Evolutionary conservation across 2,888 invertebrate species (phyloP).

Genomic region (Tenthredo mesomela): DNA sequence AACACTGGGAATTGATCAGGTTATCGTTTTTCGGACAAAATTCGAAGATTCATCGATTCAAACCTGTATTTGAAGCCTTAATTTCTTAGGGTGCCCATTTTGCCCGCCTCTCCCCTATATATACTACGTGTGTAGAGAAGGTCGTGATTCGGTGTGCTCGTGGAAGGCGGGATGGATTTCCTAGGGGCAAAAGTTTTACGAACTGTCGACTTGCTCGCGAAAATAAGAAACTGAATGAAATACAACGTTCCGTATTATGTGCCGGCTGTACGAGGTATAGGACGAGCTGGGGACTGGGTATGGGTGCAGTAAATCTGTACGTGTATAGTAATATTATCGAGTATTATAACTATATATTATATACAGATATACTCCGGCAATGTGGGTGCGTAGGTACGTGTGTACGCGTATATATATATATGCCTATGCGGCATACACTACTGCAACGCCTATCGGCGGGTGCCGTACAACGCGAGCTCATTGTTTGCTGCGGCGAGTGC

Average conservation of each 20-base stretch:
- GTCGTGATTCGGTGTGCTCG: background rate
- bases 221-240: slow-evolving; percentile 52
- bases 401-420: background rate
- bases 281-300: background rate
- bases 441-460: slow-evolving; percentile 17
- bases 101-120: too few species aligned
- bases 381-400: background rate
- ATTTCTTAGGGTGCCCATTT: too few species aligned
- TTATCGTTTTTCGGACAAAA: too few species aligned
- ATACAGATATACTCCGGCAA: too few species aligned
- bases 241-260: slow-evolving; percentile 14
- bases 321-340: background rate
- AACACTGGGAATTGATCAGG: too few species aligned
- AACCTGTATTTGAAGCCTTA: too few species aligned
- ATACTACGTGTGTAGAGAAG: too few species aligned
- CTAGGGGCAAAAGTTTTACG: slow-evolving; percentile 57
- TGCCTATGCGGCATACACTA: background rate
- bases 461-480: slow-evolving; percentile 55
- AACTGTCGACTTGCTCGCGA: slow-evolving; percentile 59
- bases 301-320: background rate
- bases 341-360: slow-evolving; percentile 16
- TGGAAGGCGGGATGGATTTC: slow-evolving; percentile 25
- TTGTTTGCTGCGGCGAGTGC: slow-evolving; percentile 61
- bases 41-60: too few species aligned
- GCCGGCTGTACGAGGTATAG: background rate